phyloP scores from a whole-genome alignment of 2,113 vertebrate species.

The Phylloscopus trochilus region DNA sequence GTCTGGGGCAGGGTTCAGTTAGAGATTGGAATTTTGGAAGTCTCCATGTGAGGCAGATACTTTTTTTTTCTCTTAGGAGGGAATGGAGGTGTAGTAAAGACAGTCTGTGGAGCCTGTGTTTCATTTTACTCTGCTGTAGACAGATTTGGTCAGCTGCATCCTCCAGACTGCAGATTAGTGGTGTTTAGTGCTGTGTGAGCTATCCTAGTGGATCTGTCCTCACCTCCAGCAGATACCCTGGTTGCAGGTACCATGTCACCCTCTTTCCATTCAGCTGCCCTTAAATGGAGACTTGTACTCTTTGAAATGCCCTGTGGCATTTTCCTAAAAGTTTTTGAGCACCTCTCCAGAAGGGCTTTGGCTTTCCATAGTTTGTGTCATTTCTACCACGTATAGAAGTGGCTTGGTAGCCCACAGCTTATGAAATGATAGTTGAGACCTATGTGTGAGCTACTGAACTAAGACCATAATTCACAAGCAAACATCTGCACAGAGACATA shows the following conservation, averaged over 20 bases:
- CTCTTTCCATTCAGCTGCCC: not conserved
- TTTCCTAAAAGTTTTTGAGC: not conserved
- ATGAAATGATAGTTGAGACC: not conserved
- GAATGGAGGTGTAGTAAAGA: not conserved
- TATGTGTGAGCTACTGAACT: not conserved
- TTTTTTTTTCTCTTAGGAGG: not conserved
- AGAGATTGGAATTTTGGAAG: slow-evolving; percentile 30
- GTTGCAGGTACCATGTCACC: not conserved
- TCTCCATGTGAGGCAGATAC: not conserved
- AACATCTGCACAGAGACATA: not conserved
- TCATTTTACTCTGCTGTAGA: not conserved
- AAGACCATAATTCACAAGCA: not conserved
- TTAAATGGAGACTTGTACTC: not conserved
- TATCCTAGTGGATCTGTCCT: not conserved
- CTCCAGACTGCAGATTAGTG: not conserved
- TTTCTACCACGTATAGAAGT: not conserved
- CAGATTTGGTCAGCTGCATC: not conserved
- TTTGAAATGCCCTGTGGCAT: not conserved
- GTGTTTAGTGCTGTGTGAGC: not conserved
- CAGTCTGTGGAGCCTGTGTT: not conserved
- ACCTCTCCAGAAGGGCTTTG: not conserved
- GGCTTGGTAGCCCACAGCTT: not conserved
- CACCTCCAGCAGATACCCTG: not conserved
- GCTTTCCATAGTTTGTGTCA: not conserved
- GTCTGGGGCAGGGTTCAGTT: not conserved